Percentiles rank a stretch among this genome's conserved stretches.
Evolutionary conservation across 2,113 vertebrate genomes (phyloP).

Genomic region (Oryctolagus cuniculus): mOryCun1.1 NC_091439.1:84481001-84481500

Average conservation of each 20-base stretch:
- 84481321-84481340: background rate
- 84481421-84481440: background rate
- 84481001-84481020: background rate
- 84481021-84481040: constrained; percentile 70
- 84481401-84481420: background rate
- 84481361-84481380: background rate
- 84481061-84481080: constrained; percentile 56
- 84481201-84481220: background rate
- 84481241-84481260: background rate
- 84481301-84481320: constrained; percentile 1
- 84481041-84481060: constrained; percentile 62
- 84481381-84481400: background rate
- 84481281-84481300: background rate
- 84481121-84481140: constrained; percentile 48
- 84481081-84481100: constrained; percentile 63
- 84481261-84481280: background rate
- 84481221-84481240: background rate
- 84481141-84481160: constrained; percentile 10
- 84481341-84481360: background rate
- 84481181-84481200: background rate
- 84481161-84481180: constrained; percentile 68
- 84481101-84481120: constrained; percentile 64
- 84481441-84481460: background rate
- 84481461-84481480: background rate
- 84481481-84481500: background rate